Conservation (phyloP, 2,113 vertebrate species). For the Plestiodon gilberti region DNA sequence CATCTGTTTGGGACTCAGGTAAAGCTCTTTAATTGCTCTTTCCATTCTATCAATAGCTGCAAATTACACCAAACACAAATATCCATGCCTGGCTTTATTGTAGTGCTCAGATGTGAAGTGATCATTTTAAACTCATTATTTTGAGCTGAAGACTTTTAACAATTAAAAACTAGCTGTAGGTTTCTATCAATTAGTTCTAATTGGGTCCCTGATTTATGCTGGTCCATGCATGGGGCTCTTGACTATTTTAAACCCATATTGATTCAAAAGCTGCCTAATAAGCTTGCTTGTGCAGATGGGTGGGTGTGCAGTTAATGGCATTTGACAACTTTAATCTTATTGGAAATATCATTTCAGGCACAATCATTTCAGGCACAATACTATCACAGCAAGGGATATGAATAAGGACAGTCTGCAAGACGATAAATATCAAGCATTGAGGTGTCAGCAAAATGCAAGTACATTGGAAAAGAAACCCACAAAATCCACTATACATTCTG, state of each 20-base stretch:
- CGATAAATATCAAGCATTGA: not conserved
- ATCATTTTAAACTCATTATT: slow-evolving; percentile 3
- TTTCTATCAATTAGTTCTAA: not conserved
- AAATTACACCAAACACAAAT: not conserved
- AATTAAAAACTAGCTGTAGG: not conserved
- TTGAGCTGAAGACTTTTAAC: not conserved
- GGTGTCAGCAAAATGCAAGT: not conserved
- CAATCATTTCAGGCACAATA: not conserved
- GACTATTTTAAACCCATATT: not conserved
- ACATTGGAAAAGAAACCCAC: too few species aligned
- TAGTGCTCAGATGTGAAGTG: not conserved
- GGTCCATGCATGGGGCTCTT: not conserved
- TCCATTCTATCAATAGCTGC: not conserved
- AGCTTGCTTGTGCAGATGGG: not conserved
- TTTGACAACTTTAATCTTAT: not conserved
- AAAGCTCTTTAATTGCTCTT: not conserved
- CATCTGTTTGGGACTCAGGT: not conserved
- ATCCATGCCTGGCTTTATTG: not conserved
- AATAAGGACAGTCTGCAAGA: not conserved
- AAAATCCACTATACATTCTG: too few species aligned
- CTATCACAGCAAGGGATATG: not conserved
- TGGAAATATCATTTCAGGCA: not conserved
- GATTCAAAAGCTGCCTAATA: not conserved
- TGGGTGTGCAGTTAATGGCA: not conserved
- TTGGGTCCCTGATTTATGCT: not conserved